These are phyloP conservation scores for Gallinago stenura DNA, from an alignment of 2,797 vertebrate species.

Conservation along the genomic window DNA sequence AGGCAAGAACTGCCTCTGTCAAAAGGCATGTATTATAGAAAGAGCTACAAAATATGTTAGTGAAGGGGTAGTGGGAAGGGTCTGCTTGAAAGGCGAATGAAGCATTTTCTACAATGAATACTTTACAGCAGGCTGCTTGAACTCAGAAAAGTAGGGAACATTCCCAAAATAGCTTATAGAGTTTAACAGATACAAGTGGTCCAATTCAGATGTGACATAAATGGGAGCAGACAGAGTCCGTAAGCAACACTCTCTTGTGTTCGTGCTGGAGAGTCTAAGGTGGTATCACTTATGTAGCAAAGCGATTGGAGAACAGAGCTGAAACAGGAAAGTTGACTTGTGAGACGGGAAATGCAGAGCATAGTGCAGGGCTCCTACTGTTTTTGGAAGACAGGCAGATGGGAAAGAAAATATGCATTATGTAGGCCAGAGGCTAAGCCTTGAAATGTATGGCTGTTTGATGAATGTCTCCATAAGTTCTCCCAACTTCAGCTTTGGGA, in stretches of 20 bases:
- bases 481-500: neutral
- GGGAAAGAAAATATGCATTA: neutral
- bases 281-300: neutral
- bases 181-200: neutral
- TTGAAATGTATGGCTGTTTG: neutral
- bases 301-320: neutral
- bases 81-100: neutral
- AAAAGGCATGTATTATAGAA: neutral
- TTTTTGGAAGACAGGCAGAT: neutral
- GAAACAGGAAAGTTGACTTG: neutral
- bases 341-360: neutral
- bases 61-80: neutral
- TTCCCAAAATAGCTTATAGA: neutral
- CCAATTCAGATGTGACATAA: neutral
- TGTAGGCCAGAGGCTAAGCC: neutral
- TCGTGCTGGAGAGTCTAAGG: neutral
- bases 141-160: neutral
- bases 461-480: neutral
- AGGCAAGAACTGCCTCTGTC: neutral
- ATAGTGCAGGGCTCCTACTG: neutral
- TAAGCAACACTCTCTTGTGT: neutral
- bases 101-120: neutral
- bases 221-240: neutral
- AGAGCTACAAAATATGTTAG: neutral
- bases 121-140: neutral